Conservation (phyloP, 2,797 vertebrate species). For the Alectoris magna region DNA sequence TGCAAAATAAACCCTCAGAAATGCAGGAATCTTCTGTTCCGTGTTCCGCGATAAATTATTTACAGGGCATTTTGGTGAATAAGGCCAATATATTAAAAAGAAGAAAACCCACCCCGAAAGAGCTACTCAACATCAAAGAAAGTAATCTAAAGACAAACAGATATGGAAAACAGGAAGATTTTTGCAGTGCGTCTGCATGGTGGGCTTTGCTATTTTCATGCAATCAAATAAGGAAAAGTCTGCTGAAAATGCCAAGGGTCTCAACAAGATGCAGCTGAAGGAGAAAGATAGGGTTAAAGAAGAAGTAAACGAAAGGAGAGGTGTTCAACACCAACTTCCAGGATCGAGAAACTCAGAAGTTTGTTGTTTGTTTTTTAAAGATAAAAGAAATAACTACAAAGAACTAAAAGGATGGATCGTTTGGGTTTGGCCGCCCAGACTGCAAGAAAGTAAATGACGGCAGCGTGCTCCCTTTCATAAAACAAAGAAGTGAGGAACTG, state of each 20-base stretch:
- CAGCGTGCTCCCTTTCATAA: fast-evolving
- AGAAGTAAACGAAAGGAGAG: not conserved
- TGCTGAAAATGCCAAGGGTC: not conserved
- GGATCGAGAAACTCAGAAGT: not conserved
- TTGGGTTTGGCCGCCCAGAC: not conserved
- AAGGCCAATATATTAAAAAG: not conserved
- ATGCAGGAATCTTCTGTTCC: constrained; percentile 14
- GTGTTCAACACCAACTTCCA: not conserved
- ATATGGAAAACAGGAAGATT: not conserved
- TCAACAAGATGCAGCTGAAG: not conserved
- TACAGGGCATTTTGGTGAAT: not conserved
- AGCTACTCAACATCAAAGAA: not conserved
- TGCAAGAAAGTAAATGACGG: not conserved
- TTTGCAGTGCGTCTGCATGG: not conserved
- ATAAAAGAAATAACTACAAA: not conserved
- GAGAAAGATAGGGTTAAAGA: not conserved
- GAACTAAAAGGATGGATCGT: fast-evolving
- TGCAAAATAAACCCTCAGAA: not conserved
- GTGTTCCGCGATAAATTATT: constrained; percentile 27
- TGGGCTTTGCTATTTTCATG: not conserved
- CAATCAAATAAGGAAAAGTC: not conserved
- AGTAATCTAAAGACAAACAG: not conserved
- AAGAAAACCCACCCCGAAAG: too few species aligned
- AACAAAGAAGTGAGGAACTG: not conserved
- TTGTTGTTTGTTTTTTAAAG: not conserved